These are phyloP conservation scores for Tyria jacobaeae DNA, from an alignment of 2,888 invertebrate genomes.

Conservation along the genomic window DNA sequence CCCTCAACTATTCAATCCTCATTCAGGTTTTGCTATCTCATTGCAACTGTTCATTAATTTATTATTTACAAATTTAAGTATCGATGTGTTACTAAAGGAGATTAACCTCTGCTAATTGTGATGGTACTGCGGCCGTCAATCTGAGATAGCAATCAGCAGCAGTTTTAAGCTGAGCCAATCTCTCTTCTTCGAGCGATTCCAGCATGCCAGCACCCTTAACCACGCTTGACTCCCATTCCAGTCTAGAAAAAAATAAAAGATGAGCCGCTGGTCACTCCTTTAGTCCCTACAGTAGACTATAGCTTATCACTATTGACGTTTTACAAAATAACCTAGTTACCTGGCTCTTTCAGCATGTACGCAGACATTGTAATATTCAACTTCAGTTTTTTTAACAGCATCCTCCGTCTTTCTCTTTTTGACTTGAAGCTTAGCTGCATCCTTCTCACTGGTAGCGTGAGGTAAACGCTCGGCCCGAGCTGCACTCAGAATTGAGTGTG, in stretches of 20 bases:
- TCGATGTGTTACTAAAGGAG: too few species aligned
- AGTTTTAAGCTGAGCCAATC: slow-evolving; percentile 92
- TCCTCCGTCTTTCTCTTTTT: slow-evolving; percentile 96
- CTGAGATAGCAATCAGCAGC: slow-evolving; percentile 89
- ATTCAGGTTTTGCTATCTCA: too few species aligned
- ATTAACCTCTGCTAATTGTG: slow-evolving; percentile 90
- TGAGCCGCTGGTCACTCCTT: not conserved
- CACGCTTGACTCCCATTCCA: slow-evolving; percentile 97
- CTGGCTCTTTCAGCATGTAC: slow-evolving; percentile 96
- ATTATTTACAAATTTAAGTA: too few species aligned
- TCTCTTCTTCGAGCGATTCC: slow-evolving; percentile 96
- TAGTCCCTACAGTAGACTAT: not conserved
- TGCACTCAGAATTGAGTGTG: slow-evolving; percentile 78
- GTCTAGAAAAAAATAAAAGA: slow-evolving; percentile 72
- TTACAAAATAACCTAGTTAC: slow-evolving; percentile 47
- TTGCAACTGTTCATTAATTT: too few species aligned
- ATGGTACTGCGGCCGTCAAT: slow-evolving; percentile 90
- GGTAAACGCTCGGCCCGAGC: slow-evolving; percentile 75
- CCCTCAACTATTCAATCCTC: too few species aligned
- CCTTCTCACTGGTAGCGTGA: slow-evolving; percentile 83
- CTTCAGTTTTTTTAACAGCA: slow-evolving; percentile 95
- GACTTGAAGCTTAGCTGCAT: slow-evolving; percentile 92
- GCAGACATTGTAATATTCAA: slow-evolving; percentile 96
- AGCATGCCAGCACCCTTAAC: slow-evolving; percentile 94
- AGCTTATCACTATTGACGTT: not conserved